Evolutionary conservation across 2,797 vertebrate species (phyloP).

Genomic region (Pangasius macronema): DNA sequence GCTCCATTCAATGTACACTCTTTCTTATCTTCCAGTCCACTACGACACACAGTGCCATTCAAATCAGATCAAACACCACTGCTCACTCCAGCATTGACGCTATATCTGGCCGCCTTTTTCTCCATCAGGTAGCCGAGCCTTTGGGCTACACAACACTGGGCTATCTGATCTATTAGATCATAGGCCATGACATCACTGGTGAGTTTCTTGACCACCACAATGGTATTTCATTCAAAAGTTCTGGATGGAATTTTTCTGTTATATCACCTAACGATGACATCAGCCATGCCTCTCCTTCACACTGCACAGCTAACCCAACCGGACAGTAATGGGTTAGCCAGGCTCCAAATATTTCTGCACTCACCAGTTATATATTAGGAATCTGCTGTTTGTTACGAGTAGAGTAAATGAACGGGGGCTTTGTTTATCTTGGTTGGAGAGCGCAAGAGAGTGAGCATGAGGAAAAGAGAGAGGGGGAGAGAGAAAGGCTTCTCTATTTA

Average conservation of each 20-base stretch:
- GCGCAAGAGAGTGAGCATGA: neutral
- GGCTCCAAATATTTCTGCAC: conserved; percentile 46
- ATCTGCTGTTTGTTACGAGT: conserved; percentile 53
- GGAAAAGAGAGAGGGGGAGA: conserved; percentile 26
- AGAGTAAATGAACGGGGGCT: conserved; percentile 47
- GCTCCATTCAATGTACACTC: conserved; percentile 16
- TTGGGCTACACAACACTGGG: conserved; percentile 12
- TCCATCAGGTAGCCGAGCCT: conserved; percentile 12
- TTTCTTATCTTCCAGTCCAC: conserved; percentile 42
- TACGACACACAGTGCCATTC: conserved; percentile 22
- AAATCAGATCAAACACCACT: conserved; percentile 29
- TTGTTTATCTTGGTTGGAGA: conserved; percentile 48
- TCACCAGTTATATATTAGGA: conserved; percentile 53
- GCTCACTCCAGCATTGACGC: neutral
- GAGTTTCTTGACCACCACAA: conserved; percentile 38
- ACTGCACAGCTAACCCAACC: conserved; percentile 16
- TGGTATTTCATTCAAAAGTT: conserved; percentile 42
- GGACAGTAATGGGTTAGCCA: conserved; percentile 38
- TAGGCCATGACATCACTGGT: conserved; percentile 26
- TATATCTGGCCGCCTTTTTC: conserved; percentile 35
- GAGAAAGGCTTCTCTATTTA: conserved; percentile 45
- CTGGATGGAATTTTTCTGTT: conserved; percentile 7
- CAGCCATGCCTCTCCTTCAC: conserved; percentile 19
- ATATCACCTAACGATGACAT: conserved; percentile 37
- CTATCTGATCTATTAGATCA: conserved; percentile 38